phyloP scores from a whole-genome alignment of 2,888 invertebrate species.

The Corythucha ciliata region DNA sequence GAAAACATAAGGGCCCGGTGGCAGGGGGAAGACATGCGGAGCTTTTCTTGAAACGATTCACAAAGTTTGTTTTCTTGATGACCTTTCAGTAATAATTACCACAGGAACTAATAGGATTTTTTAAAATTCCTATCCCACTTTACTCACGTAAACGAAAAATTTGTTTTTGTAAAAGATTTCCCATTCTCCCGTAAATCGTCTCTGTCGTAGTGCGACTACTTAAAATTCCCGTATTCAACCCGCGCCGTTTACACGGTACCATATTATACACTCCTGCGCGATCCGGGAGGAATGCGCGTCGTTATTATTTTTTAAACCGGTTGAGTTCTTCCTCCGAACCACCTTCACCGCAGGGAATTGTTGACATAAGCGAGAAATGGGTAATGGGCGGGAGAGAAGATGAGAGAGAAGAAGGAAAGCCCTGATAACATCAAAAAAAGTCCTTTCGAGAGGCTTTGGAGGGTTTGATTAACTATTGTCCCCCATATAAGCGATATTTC shows the following conservation, averaged over 20 bases:
- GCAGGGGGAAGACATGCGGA: background rate
- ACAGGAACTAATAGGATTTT: background rate
- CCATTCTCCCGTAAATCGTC: too few relatives aligned
- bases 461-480: slow-evolving; percentile 27
- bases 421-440: slow-evolving; percentile 15
- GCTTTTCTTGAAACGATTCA: background rate
- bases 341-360: slow-evolving; percentile 11
- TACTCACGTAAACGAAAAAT: too few relatives aligned
- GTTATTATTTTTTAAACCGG: too few relatives aligned
- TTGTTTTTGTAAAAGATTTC: too few relatives aligned
- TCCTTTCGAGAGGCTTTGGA: too few relatives aligned
- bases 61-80: background rate
- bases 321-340: too few relatives aligned
- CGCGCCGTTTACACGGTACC: too few relatives aligned
- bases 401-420: slow-evolving; percentile 5
- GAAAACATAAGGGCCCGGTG: background rate
- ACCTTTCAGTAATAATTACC: background rate
- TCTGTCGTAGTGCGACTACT: too few relatives aligned
- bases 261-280: too few relatives aligned
- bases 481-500: slow-evolving; percentile 27
- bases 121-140: too few relatives aligned
- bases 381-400: slow-evolving; percentile 1
- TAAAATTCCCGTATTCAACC: too few relatives aligned
- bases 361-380: slow-evolving; percentile 18
- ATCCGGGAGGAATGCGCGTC: slow-evolving; percentile 19